These are phyloP conservation scores for Darevskia mixta DNA, from an alignment of 2,797 vertebrate genomes.

Conservation along the genomic window DNA sequence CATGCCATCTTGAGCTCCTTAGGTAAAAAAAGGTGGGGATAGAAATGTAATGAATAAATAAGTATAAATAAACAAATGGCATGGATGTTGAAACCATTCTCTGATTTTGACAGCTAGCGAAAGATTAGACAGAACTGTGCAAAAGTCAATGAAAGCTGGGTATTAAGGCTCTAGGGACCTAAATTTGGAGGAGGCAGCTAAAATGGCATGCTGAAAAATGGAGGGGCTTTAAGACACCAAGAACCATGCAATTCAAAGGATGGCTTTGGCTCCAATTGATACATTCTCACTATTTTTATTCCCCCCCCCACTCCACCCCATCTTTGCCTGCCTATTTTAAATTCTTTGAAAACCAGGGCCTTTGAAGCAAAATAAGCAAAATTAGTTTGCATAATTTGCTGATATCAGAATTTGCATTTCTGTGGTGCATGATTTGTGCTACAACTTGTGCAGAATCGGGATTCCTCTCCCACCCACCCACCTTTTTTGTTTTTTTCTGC, in stretches of 20 bases:
- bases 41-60: too few species aligned
- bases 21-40: too few species aligned
- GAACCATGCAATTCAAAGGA: not conserved
- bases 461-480: not conserved
- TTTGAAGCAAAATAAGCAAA: conserved; percentile 1
- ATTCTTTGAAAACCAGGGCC: not conserved
- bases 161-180: not conserved
- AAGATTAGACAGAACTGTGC: not conserved
- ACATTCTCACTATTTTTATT: not conserved
- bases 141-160: not conserved
- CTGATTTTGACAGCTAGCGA: not conserved
- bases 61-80: too few species aligned
- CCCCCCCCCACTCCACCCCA: not conserved
- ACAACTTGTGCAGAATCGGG: not conserved
- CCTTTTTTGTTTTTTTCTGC: not conserved
- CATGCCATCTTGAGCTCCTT: too few species aligned
- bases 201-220: not conserved
- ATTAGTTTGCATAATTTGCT: not conserved
- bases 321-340: not conserved
- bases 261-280: not conserved
- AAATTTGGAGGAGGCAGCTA: not conserved
- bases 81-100: not conserved
- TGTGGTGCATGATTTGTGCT: not conserved
- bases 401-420: conserved; percentile 11
- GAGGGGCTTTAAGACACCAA: not conserved